Evolutionary conservation across 2,797 vertebrate species (phyloP), one percentile per base, ranked within the genome.

Genomic region (Pitangus sulphuratus): DNA sequence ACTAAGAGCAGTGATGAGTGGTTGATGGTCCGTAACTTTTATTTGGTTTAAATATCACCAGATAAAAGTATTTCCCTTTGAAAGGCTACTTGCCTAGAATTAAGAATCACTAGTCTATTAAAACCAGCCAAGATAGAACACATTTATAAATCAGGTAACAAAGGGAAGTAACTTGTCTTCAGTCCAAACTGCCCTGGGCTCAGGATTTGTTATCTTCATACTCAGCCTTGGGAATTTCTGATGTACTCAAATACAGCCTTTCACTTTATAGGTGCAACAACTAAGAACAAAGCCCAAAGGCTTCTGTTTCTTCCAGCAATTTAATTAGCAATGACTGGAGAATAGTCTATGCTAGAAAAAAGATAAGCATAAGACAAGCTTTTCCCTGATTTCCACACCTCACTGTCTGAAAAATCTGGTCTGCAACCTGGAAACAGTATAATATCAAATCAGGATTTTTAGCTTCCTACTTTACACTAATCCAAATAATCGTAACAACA

Each of bases 381-480:
- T 72, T 54, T 33, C 14, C 56, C 48, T 79, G 33, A 21, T 79
- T 94, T 75, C 30, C n/a, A 50, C n/a, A 31, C 37, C 44, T 72
- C 48, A 51, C 17, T 66, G 47, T 60, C 33, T 79, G 33, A 84
- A 86, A 75, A 90, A 88, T 62, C 33, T 35, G 51, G 40, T 25
- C 15, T 48, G 56, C 24, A 40, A 90, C 15, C 19, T 60, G 51
- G 45, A 88, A 94, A 72, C 26, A 78, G 33, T 62, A 81, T 50
- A 80, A 15, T 40, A 65, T 40, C 31, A 74, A 50, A 76, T 81
- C 31, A 66, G n/a, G 28, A 82, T 53, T 91, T 90, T 84, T 42
- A 76, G 60, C 35, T 90, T 90, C 62, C 83, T 68, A 44, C 68
- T 82, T 79, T 90, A 83, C 33, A 84, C 40, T 48, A 79, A 84